Conservation (phyloP, 2,888 invertebrate species). For the Hirtodrosophila cameraria region DNA sequence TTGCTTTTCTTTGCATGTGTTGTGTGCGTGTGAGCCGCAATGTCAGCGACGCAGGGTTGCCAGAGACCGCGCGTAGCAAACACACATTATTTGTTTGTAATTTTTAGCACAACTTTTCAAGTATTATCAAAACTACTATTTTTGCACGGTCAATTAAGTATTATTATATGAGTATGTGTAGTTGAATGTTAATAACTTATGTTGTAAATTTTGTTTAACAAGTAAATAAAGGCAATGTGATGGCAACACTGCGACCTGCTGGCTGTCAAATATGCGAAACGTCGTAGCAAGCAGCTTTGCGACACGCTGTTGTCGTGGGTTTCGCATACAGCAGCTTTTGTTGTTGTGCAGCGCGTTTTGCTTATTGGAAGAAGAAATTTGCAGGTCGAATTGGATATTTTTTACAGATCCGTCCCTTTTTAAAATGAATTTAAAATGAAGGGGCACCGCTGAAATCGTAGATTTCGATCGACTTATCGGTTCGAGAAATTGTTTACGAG, state of each 20-base stretch:
- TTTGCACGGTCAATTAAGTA: not conserved
- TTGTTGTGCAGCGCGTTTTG: not conserved
- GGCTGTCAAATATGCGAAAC: conserved; percentile 32
- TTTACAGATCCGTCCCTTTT: too few relatives aligned
- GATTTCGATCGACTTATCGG: too few relatives aligned
- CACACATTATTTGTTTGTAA: not conserved
- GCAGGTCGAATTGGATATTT: not conserved
- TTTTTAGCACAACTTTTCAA: not conserved
- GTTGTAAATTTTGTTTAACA: not conserved
- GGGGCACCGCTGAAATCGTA: too few relatives aligned
- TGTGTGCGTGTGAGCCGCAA: conserved; percentile 59
- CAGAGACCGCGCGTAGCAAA: not conserved
- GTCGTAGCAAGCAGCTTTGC: conserved; percentile 48
- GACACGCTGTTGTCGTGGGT: conserved; percentile 17
- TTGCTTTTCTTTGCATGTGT: conserved; percentile 47
- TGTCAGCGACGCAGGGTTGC: conserved; percentile 47
- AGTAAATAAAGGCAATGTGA: not conserved
- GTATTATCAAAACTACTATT: not conserved
- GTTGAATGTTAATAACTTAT: not conserved
- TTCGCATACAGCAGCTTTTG: conserved; percentile 36
- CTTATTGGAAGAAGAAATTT: conserved; percentile 29
- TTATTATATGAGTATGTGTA: fast-evolving
- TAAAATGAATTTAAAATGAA: too few relatives aligned
- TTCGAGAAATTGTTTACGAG: too few relatives aligned
- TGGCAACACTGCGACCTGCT: conserved; percentile 53